Evolutionary conservation across 2,113 vertebrate species (phyloP), one percentile per base, ranked within the genome.

Genomic region (Microcebus tavaratra): DNA sequence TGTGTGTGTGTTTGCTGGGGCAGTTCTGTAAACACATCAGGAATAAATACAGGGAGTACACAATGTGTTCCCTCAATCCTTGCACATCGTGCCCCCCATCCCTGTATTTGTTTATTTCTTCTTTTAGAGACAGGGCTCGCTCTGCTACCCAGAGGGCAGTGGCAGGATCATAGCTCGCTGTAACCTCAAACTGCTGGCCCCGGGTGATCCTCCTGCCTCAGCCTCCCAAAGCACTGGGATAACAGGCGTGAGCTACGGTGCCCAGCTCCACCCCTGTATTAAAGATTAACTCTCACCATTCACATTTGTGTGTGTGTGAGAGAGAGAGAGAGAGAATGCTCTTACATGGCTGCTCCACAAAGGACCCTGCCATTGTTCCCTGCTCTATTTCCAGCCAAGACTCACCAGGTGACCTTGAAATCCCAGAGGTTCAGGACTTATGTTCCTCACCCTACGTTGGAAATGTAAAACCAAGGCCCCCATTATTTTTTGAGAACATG

Each of bases 11-110:
- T 55, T 1, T 55, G 53, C 42, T 4, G 18, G 68, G 42, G 34
- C 25, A 34, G 53, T 42, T 27, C 86, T 68, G n/a, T 3, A 17
- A 67, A 36, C 31, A 48, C 13, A 14, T 17, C 17, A 36, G 27
- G 55, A 4, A 25, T 13, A 61, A 85, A 83, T 65, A 72, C 2
- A 29, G 39, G 73, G 29, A 78, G n/a, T 17, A 36, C 39, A 68
- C 34, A 57, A 31, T 31, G 5, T 48, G 7, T 50, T 39, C 59
- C 36, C 53, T 72, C 36, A 9, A 20, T 4, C 48, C 36, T 61
- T 11, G 31, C 5, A 17, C 29, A 27, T 17, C 14, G 1, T 2
- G 0, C 25, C 10, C 29, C n/a, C 23, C 67, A 36, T 1, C 29
- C 8, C 20, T 20, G 31, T 10, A 27, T 42, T 75, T 88, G 61